Base-by-base conservation (phyloP, 2,113 vertebrate species). In the Ursus arctos region DNA sequence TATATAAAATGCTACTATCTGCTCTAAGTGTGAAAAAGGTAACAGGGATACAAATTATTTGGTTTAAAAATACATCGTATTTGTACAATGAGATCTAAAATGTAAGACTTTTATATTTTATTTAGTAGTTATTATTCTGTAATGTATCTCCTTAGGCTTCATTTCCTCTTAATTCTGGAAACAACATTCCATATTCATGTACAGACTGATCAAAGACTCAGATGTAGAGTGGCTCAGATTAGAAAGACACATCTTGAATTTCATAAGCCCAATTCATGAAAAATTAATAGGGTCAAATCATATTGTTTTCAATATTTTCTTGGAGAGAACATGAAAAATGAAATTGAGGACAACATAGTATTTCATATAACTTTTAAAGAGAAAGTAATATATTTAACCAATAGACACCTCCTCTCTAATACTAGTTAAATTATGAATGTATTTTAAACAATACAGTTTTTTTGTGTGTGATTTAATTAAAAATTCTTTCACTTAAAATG, bases 151-250 rank as follows among this genome's bases (percentile, higher is more conserved):
- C 96, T 97, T 96, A 95, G 94, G 98, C 84, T 96, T 98, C 71
- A 97, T 98, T 98, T 98, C 76, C 83, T 98, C 94, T 98, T 98
- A 98, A 97, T 98, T 97, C 88, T 98, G 94, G 96, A 98, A 98
- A 94, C 71, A 98, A 63, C 86, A 98, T 98, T 98, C 82, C 51
- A 98, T 98, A 98, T 98, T 98, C 95, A 98, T 98, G 88, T 93
- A 97, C 77, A 96, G 33, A 65, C 85, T 98, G 98, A 98, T 99
- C 98, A 98, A 99, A 99, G 97, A 74, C 91, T 98, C 91, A 92
- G 92, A 97, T 96, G 96, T 97, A 98, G 79, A 57, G 97, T 51
- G 98, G 92, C 43, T 96, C 55, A 97, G 31, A 97, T 85, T 59
- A 85, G 65, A 93, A 97, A 98, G 95, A 14, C 10, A 93, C 24